A percentile compares a stretch with the other conserved stretches of the same genome.
These are phyloP conservation scores for Enteromius mattozi DNA, from an alignment of 2,797 vertebrate species.

Conservation along the genomic window DNA sequence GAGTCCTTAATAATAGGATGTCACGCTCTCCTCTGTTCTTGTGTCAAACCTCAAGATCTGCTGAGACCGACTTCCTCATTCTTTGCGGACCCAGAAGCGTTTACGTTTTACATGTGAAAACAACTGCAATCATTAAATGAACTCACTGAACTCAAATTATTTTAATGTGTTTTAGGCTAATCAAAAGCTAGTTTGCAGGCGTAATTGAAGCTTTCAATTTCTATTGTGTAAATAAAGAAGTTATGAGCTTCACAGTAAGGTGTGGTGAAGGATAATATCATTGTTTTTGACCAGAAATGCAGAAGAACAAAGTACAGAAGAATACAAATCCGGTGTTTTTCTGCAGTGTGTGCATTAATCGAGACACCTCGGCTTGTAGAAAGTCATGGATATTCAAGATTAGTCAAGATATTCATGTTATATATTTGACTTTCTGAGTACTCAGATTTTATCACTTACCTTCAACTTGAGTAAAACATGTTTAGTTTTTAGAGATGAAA, in stretches of 20 bases:
- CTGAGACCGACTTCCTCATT: constrained; percentile 19
- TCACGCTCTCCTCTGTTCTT: constrained; percentile 6
- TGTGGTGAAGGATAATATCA: background rate
- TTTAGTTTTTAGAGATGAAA: background rate
- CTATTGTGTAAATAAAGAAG: background rate
- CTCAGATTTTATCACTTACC: background rate
- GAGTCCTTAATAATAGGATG: constrained; percentile 10
- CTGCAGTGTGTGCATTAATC: background rate
- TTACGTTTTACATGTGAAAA: background rate
- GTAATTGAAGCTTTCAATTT: background rate
- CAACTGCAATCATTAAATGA: background rate
- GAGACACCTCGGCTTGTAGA: background rate
- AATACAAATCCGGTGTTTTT: background rate
- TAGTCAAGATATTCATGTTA: background rate
- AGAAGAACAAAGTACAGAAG: background rate
- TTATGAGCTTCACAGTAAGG: background rate
- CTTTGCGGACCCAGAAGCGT: constrained; percentile 4
- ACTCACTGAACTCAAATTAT: background rate
- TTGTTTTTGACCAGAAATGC: background rate
- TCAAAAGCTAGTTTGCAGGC: background rate
- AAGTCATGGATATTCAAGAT: background rate
- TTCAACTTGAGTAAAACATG: background rate
- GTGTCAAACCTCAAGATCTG: constrained; percentile 6
- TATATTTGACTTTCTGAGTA: background rate
- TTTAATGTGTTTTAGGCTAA: background rate